Conservation (phyloP, 2,113 vertebrate genomes). For the Passer domesticus region DNA sequence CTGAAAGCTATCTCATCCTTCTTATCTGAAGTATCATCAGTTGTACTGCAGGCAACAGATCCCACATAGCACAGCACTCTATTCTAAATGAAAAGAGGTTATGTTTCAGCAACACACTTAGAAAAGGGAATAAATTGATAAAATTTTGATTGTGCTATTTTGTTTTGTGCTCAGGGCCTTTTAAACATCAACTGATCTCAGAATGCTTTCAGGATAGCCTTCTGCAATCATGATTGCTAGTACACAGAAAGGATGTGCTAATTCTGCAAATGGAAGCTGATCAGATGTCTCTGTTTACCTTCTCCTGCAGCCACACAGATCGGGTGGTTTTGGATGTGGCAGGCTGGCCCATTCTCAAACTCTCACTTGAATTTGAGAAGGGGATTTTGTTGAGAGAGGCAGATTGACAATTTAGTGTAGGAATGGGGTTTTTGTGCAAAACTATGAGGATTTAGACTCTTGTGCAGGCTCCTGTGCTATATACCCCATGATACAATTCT, state of each 20-base stretch:
- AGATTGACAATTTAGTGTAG: neutral
- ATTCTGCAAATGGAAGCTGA: neutral
- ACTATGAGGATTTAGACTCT: neutral
- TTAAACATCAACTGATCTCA: conserved; percentile 7
- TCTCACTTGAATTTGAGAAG: neutral
- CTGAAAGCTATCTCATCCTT: conserved; percentile 30
- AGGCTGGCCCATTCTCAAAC: neutral
- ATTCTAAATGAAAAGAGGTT: neutral
- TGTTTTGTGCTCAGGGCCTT: neutral
- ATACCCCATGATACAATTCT: neutral
- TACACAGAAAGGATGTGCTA: neutral
- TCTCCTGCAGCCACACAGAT: neutral
- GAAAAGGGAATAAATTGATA: conserved; percentile 1
- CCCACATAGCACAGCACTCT: neutral
- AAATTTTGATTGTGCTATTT: conserved; percentile 1
- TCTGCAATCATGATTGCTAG: neutral
- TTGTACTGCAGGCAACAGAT: conserved; percentile 5
- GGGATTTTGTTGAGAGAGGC: neutral
- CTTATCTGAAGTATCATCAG: conserved; percentile 17
- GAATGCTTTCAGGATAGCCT: neutral
- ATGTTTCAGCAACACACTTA: neutral
- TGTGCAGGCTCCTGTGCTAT: neutral
- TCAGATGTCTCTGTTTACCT: neutral
- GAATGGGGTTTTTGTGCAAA: neutral
- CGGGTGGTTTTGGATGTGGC: neutral